Percentiles rank a stretch among this genome's conserved stretches.
phyloP scores from a whole-genome alignment of 2,888 invertebrate genomes.

The Nemotelus pantherinus region DNA sequence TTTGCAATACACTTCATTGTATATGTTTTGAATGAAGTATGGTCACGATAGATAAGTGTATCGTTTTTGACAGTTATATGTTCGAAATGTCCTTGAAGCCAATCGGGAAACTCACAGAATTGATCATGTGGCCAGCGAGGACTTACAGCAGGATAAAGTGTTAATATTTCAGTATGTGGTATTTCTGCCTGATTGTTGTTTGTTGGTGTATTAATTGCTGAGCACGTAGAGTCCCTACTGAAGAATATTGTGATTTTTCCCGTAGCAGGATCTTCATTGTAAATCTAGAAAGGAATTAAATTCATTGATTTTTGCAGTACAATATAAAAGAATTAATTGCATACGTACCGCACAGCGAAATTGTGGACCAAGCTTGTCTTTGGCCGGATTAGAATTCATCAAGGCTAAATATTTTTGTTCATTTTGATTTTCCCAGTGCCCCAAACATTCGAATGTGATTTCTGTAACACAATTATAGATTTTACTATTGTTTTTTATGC shows the following conservation, averaged over 20 bases:
- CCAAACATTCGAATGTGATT: slow-evolving; percentile 71
- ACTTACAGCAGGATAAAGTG: slow-evolving; percentile 63
- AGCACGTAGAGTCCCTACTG: slow-evolving; percentile 73
- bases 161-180: slow-evolving; percentile 68
- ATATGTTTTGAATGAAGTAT: slow-evolving; percentile 67
- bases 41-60: slow-evolving; percentile 67
- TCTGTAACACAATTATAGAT: slow-evolving; percentile 60
- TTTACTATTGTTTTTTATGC: background rate
- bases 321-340: slow-evolving; percentile 4
- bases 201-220: slow-evolving; percentile 35
- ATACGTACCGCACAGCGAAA: slow-evolving; percentile 71
- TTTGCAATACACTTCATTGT: slow-evolving; percentile 65
- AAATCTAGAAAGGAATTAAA: slow-evolving; percentile 61
- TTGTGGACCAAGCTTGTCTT: slow-evolving; percentile 65
- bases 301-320: background rate
- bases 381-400: slow-evolving; percentile 64
- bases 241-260: slow-evolving; percentile 70
- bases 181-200: slow-evolving; percentile 65
- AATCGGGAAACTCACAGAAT: slow-evolving; percentile 68
- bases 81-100: slow-evolving; percentile 73
- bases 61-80: slow-evolving; percentile 66
- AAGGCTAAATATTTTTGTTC: slow-evolving; percentile 70
- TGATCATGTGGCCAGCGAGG: slow-evolving; percentile 62
- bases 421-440: slow-evolving; percentile 70
- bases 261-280: slow-evolving; percentile 65